Evolutionary conservation across 2,888 invertebrate genomes (phyloP).

Genomic region (Zonitis immaculata): DNA sequence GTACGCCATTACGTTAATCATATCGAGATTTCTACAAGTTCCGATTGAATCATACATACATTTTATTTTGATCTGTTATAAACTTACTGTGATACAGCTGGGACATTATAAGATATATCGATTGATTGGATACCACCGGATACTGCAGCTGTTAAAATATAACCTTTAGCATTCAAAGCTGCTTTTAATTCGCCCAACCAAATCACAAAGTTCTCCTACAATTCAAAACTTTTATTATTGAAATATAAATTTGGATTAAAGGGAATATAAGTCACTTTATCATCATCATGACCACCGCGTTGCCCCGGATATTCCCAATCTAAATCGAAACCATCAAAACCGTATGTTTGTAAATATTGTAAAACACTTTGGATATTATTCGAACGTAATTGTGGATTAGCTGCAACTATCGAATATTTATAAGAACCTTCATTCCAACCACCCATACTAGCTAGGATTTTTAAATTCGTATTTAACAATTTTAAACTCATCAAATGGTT

Average conservation of each 20-base stretch:
- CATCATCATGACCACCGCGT: constrained; percentile 48
- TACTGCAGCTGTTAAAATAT: constrained; percentile 34
- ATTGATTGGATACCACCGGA: constrained; percentile 30
- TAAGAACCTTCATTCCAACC: constrained; percentile 61
- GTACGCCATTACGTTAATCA: constrained; percentile 48
- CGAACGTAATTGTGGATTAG: constrained; percentile 45
- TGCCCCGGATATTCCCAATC: constrained; percentile 70
- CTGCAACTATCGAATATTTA: constrained; percentile 49
- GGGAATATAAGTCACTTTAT: constrained; percentile 29
- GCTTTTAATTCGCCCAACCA: constrained; percentile 31
- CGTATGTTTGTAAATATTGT: constrained; percentile 52
- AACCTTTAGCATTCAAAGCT: constrained; percentile 27
- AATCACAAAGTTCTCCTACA: constrained; percentile 32
- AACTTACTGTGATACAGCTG: constrained; percentile 30
- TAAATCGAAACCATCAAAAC: constrained; percentile 67
- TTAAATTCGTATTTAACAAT: constrained; percentile 50
- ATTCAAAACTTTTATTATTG: not conserved
- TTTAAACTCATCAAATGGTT: constrained; percentile 55
- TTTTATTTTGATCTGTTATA: too few species aligned
- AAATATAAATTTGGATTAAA: not conserved
- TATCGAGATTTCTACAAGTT: constrained; percentile 27
- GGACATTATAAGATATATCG: constrained; percentile 33
- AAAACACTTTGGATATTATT: constrained; percentile 55
- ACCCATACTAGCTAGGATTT: constrained; percentile 62
- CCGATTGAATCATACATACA: too few species aligned